phyloP scores from a whole-genome alignment of 2,797 vertebrate genomes.

The Agapornis canus region DNA sequence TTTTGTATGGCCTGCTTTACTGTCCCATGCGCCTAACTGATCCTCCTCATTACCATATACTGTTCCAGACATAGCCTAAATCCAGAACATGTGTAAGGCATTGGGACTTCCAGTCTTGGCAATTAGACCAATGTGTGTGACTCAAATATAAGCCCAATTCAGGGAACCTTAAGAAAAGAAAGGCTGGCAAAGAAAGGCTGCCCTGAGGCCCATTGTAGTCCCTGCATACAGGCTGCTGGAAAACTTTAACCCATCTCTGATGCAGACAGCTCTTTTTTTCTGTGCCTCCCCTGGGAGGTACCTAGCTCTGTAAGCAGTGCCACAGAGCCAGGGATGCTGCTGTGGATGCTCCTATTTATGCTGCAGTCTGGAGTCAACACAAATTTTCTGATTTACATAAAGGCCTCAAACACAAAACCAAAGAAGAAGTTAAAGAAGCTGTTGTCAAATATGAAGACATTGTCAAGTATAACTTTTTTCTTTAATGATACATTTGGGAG shows the following conservation, averaged over 20 bases:
- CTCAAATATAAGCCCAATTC: neutral
- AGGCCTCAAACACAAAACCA: neutral
- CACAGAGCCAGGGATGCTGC: neutral
- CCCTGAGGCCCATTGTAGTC: neutral
- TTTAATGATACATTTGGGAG: fast-evolving
- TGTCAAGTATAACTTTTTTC: neutral
- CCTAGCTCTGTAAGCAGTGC: neutral
- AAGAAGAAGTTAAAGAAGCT: neutral
- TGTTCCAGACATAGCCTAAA: constrained; percentile 15
- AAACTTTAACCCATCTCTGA: neutral
- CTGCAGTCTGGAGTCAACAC: neutral
- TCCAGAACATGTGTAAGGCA: constrained; percentile 35
- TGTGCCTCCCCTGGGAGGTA: fast-evolving
- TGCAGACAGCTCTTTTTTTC: neutral
- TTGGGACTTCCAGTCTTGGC: neutral
- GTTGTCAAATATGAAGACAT: neutral
- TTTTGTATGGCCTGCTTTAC: neutral
- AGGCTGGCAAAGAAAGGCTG: neutral
- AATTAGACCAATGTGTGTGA: neutral
- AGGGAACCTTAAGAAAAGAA: neutral
- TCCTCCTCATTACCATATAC: neutral
- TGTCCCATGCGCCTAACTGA: neutral
- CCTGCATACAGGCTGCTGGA: neutral
- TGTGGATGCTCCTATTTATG: neutral
- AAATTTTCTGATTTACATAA: neutral